phyloP scores from a whole-genome alignment of 1,140 invertebrate species.

The Nephila pilipes region DNA sequence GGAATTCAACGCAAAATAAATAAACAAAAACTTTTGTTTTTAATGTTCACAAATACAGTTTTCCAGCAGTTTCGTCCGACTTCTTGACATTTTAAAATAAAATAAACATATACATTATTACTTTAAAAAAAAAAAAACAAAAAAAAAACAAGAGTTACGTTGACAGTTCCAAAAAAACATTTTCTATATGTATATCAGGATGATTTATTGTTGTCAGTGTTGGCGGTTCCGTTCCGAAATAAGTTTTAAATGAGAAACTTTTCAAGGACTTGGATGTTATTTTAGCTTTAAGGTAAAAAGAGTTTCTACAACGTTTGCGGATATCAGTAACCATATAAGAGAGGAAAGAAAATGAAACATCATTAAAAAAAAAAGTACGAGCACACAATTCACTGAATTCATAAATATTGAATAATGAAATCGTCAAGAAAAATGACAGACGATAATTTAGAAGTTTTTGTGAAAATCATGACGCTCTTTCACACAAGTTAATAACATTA shows the following conservation, averaged over 20 bases:
- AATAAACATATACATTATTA: background rate
- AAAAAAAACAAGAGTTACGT: background rate
- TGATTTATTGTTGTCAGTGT: background rate
- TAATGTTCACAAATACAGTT: background rate
- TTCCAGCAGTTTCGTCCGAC: too few relatives aligned
- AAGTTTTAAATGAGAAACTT: slow-evolving; percentile 16
- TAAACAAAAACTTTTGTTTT: background rate
- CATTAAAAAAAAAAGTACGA: background rate
- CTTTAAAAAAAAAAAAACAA: background rate
- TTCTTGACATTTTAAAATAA: too few relatives aligned
- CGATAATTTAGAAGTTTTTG: too few relatives aligned
- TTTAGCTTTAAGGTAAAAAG: background rate
- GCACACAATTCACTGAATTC: background rate
- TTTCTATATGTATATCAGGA: background rate
- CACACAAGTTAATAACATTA: too few relatives aligned
- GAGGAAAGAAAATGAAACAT: background rate
- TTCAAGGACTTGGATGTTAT: background rate
- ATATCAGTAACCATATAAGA: background rate
- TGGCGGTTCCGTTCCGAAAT: background rate
- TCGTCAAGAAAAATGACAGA: too few relatives aligned
- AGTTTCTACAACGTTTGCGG: background rate
- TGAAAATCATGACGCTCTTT: too few relatives aligned
- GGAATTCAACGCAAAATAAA: background rate
- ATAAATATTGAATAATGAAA: too few relatives aligned
- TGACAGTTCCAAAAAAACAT: background rate